Base-by-base conservation (phyloP, 2,888 invertebrate species). In the Plebejus anna region DNA sequence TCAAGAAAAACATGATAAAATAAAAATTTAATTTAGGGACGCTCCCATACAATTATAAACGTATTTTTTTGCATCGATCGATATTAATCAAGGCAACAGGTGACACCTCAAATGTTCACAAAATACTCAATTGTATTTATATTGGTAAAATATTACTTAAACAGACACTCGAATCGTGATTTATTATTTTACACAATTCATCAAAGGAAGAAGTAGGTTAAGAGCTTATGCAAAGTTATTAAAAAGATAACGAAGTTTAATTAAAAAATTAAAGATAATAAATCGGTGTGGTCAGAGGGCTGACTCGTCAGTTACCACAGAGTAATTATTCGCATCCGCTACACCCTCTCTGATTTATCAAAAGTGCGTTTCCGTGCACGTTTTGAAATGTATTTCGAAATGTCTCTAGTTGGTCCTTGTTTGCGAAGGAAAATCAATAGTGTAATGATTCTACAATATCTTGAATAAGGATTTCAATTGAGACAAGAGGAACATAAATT, bases 261-360 rank as follows among this genome's bases (percentile, higher is more conserved):
- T 66, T 66, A 66, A 66, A 66, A 66, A 13, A 32, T 5, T 61
- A 36, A 36, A 66, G 66, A 36, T 36, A 66, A 32, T 66, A 13
- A 66, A 73, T 73, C 32, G 28, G 11, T 32, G 73, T 32, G 32
- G 13, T 55, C 51, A 28, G 13, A 73, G 28, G 51, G 73, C 6
- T 51, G 32, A 28, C 72, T 51, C 72, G 13, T 72, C 72, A 72
- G 72, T 28, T 13, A 72, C n/a, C 72, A 72, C 42, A 13, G 51
- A 47, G 51, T 72, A 72, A 72, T 72, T 71, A 71, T 71, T 42
- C 22, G 71, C 51, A 72, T 72, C 72, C 47, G 72, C 72, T 51
- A 28, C 42, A 71, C n/a, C 28, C 36, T 42, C 66, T 66, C 66
- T 66, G 4, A 32, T 51, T 73, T 51, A 32, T 32, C 22, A 51